Evolutionary conservation across 2,888 invertebrate genomes (phyloP).

Genomic region (Amphimallon solstitiale): DNA sequence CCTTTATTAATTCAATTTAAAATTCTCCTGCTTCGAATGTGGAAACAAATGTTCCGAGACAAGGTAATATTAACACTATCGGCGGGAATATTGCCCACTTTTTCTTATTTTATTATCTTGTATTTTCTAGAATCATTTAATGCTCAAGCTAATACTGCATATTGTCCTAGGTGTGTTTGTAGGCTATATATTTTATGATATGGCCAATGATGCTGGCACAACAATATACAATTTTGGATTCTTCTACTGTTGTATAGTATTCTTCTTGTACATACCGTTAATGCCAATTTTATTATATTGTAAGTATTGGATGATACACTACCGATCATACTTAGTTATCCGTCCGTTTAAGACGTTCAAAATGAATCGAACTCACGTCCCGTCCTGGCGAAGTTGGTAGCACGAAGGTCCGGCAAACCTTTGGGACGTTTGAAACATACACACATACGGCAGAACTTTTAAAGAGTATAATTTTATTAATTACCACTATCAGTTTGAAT

Average conservation of each 20-base stretch:
- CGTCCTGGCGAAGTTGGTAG: too few species aligned
- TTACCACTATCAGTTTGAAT: too few species aligned
- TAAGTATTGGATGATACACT: too few species aligned
- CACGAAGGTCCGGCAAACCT: too few species aligned
- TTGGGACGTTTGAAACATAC: too few species aligned
- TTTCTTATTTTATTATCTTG: background rate
- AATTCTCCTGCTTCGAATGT: conserved; percentile 75
- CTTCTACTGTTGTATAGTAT: conserved; percentile 81
- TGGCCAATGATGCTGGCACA: conserved; percentile 84
- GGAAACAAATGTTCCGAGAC: conserved; percentile 80
- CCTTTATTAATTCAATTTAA: conserved; percentile 71
- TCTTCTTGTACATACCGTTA: conserved; percentile 84
- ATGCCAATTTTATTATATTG: conserved; percentile 83
- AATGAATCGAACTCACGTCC: too few species aligned
- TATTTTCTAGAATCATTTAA: conserved; percentile 72
- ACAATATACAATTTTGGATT: conserved; percentile 87
- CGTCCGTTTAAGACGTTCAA: too few species aligned
- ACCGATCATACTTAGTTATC: too few species aligned
- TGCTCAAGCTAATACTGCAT: conserved; percentile 75
- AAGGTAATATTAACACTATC: conserved; percentile 72
- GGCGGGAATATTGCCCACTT: background rate
- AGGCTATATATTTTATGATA: conserved; percentile 75
- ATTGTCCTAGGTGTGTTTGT: conserved; percentile 75
- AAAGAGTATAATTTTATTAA: too few species aligned
- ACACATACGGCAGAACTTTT: too few species aligned